A percentile compares a stretch with the other conserved stretches of the same genome.
Evolutionary conservation across 2,888 invertebrate species (phyloP).

Genomic region (Stenolophus ochropezus): DNA sequence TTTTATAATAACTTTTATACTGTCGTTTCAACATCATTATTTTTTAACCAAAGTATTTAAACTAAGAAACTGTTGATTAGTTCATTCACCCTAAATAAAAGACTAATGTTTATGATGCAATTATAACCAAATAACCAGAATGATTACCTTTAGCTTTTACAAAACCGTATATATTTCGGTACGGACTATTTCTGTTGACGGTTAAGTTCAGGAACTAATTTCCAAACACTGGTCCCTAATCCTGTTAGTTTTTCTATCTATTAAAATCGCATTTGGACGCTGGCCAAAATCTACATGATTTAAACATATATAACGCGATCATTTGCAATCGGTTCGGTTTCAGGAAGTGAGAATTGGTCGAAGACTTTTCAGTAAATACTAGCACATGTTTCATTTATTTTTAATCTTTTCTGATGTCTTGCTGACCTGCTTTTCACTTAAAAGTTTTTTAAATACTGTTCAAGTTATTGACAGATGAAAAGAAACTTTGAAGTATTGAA

Average conservation of each 20-base stretch:
- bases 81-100: neutral
- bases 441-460: neutral
- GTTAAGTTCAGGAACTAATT: conserved; percentile 43
- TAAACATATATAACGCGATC: conserved; percentile 40
- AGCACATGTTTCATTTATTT: conserved; percentile 48
- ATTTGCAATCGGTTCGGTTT: conserved; percentile 45
- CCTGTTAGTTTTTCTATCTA: conserved; percentile 23
- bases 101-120: neutral
- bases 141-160: neutral
- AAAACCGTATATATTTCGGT: neutral
- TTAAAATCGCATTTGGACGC: conserved; percentile 42
- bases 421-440: conserved; percentile 37
- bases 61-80: neutral
- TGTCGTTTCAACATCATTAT: too few relatives aligned
- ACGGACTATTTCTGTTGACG: conserved; percentile 13
- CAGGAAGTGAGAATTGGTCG: conserved; percentile 34
- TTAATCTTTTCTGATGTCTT: conserved; percentile 28
- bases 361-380: conserved; percentile 31
- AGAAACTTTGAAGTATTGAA: neutral
- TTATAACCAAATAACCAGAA: neutral
- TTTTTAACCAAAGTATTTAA: neutral
- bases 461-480: neutral
- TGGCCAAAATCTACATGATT: conserved; percentile 38
- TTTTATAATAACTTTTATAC: too few relatives aligned
- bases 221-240: neutral